Evolutionary conservation across 2,888 invertebrate species (phyloP), one percentile per base, ranked within the genome.

Genomic region (Hyposoter dolosus): DNA sequence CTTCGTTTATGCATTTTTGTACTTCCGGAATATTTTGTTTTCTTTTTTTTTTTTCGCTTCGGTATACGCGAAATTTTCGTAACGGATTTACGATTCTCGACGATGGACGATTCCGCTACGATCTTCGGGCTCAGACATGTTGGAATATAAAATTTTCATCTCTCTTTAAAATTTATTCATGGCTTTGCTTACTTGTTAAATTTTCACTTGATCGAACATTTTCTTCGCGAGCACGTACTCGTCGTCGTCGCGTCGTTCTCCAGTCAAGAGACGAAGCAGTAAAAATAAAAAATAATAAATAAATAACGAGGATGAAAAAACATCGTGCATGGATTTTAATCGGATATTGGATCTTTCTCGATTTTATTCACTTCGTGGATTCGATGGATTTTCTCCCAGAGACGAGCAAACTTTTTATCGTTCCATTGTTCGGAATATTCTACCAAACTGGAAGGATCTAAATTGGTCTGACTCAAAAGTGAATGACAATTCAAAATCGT

Each of bases 141-240:
- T 32, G 77, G 43, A 82, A 78, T 63, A 82, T 68, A 63, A 82
- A 82, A 82, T 77, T 77, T 74, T 82, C 81, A 81, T 84, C 77
- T 72, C 47, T 35, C 32, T 78, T 45, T 23, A 53, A 66, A 40
- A 77, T 77, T 7, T 66, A 47, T n/a, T 45, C 32, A 32, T 28
- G 5, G 15, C 56, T 43, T 53, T 23, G 40, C 65, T 74, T 35
- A 66, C 68, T 69, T 23, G 71, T 53, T 28, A 75, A 75, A 79
- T 80, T 75, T 84, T 75, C 79, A 80, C 75, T 75, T 69, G 19
- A 84, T 80, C 80, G 80, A 84, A 53, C 60, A 50, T 79, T 84
- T 79, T 75, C 74, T 68, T 68, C 60, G 19, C 40, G n/a, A 74
- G 35, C 3, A 68, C 66, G 23, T 7, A 23, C 74, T 79, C n/a